Evolutionary conservation across 2,113 vertebrate species (phyloP).

Genomic region (Cyanistes caeruleus): DNA sequence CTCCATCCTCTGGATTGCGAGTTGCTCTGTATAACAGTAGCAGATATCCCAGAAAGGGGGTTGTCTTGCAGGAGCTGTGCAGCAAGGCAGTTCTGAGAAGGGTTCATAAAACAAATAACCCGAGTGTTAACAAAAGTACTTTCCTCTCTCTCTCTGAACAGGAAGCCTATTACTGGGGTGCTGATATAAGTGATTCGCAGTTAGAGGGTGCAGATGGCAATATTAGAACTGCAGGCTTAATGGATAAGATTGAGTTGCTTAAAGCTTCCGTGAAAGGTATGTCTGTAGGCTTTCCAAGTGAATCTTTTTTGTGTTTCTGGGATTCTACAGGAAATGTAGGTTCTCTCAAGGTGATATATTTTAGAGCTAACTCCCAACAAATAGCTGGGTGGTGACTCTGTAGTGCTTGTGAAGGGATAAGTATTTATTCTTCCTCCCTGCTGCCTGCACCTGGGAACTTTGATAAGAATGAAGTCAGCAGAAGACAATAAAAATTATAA

Average conservation of each 20-base stretch:
- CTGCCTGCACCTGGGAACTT: neutral
- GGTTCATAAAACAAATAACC: neutral
- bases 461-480: neutral
- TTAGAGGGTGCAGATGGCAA: slow-evolving; percentile 82
- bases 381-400: neutral
- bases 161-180: slow-evolving; percentile 82
- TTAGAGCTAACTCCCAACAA: neutral
- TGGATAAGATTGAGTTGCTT: slow-evolving; percentile 79
- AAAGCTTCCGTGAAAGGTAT: slow-evolving; percentile 85
- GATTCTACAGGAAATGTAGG: neutral
- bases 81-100: neutral
- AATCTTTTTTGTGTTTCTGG: neutral
- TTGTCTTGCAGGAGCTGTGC: neutral
- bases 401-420: neutral
- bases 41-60: neutral
- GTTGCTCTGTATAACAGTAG: neutral
- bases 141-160: slow-evolving; percentile 49
- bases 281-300: neutral
- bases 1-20: neutral
- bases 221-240: slow-evolving; percentile 76
- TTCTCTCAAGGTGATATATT: neutral
- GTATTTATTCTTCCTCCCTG: neutral
- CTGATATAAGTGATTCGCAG: slow-evolving; percentile 85
- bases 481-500: neutral
- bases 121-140: neutral